phyloP scores from a whole-genome alignment of 2,888 invertebrate species.

The Chamaedrilus cognettii region DNA sequence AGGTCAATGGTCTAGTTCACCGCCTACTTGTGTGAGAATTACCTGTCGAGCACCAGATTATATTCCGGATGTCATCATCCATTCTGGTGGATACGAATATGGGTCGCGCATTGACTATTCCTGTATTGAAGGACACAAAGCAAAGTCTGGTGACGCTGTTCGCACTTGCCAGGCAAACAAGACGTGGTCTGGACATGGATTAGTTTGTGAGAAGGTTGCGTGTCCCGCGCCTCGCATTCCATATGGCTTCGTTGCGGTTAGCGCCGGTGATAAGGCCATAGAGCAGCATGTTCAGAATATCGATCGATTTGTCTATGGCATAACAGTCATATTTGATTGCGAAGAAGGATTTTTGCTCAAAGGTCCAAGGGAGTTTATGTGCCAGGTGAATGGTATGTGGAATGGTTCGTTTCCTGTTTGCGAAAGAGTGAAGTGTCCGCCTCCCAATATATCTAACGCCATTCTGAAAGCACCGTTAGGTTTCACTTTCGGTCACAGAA shows the following conservation, averaged over 20 bases:
- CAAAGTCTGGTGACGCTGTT: constrained; percentile 13
- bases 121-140: constrained; percentile 23
- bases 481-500: constrained; percentile 25
- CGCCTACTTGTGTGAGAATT: constrained; percentile 64
- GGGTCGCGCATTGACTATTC: constrained; percentile 21
- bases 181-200: constrained; percentile 46
- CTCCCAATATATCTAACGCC: constrained; percentile 19
- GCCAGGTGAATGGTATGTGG: constrained; percentile 50
- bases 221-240: constrained; percentile 36
- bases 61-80: constrained; percentile 13
- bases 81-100: constrained; percentile 8
- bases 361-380: constrained; percentile 43
- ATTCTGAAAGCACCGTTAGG: constrained; percentile 11
- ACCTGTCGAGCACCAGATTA: constrained; percentile 4
- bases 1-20: constrained; percentile 71
- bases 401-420: constrained; percentile 47
- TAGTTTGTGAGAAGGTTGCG: constrained; percentile 44
- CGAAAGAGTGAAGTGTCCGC: constrained; percentile 22
- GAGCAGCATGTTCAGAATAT: constrained; percentile 19
- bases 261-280: constrained; percentile 15
- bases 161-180: constrained; percentile 10
- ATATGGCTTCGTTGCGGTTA: constrained; percentile 20
- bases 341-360: constrained; percentile 48
- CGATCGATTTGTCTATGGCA: constrained; percentile 22
- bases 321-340: constrained; percentile 40